Evolutionary conservation across 2,888 invertebrate species (phyloP).

Genomic region (Nasonovia ribisnigri): DNA sequence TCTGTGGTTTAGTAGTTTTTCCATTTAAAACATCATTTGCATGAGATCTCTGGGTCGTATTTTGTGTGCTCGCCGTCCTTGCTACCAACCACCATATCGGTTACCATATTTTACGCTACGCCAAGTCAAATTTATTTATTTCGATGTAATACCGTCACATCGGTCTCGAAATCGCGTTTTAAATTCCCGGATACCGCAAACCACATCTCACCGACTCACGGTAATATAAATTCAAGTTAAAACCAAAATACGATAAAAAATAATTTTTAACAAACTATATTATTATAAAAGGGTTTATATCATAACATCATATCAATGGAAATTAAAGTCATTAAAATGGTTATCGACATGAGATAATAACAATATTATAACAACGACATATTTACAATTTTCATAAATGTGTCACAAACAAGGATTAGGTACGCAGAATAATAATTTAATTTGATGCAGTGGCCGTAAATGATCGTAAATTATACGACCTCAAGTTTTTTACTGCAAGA

Average conservation of each 20-base stretch:
- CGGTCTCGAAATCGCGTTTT: neutral
- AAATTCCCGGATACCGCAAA: neutral
- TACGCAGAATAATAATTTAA: neutral
- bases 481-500: neutral
- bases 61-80: neutral
- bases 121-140: neutral
- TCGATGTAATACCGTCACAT: neutral
- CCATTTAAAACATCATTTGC: neutral
- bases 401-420: neutral
- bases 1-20: neutral
- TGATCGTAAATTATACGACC: no score
- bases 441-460: accelerated
- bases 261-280: neutral
- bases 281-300: neutral
- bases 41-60: neutral
- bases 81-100: neutral
- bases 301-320: neutral
- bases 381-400: neutral
- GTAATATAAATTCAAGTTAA: neutral
- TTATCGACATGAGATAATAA: neutral
- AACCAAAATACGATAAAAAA: neutral
- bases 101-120: neutral
- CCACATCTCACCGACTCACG: neutral
- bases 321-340: neutral
- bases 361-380: neutral